Conservation (phyloP, 2,113 vertebrate genomes). For the Sylvietta virens region DNA sequence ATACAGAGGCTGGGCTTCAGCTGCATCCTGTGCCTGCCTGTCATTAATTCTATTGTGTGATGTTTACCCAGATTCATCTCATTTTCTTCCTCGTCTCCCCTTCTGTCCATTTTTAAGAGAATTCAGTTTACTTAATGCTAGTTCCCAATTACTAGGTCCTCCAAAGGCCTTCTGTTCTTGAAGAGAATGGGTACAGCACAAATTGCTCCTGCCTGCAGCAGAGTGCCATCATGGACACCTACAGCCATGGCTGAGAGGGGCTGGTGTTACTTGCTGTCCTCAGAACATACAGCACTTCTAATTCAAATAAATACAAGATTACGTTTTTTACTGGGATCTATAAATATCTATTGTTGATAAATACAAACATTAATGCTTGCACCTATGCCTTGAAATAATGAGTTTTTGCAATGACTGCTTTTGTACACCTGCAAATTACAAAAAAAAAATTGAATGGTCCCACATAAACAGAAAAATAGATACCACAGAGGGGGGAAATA, state of each 20-base stretch:
- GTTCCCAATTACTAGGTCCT: not conserved
- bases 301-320: not conserved
- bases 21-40: slow-evolving; percentile 59
- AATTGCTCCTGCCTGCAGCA: not conserved
- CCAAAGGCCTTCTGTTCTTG: not conserved
- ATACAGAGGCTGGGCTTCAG: not conserved
- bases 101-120: not conserved
- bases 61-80: not conserved
- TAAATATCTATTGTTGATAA: not conserved
- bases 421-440: not conserved
- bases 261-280: not conserved
- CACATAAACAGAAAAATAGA: not conserved
- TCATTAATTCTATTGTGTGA: not conserved
- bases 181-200: not conserved
- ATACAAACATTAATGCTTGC: not conserved
- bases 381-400: not conserved
- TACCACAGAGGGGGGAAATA: not conserved
- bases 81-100: not conserved
- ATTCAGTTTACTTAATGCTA: not conserved
- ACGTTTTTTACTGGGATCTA: not conserved
- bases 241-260: not conserved
- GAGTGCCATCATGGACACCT: not conserved
- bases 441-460: not conserved
- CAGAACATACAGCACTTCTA: not conserved
- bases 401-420: not conserved